Conservation (phyloP, 2,113 vertebrate genomes). For the Phrynosoma platyrhinos region DNA sequence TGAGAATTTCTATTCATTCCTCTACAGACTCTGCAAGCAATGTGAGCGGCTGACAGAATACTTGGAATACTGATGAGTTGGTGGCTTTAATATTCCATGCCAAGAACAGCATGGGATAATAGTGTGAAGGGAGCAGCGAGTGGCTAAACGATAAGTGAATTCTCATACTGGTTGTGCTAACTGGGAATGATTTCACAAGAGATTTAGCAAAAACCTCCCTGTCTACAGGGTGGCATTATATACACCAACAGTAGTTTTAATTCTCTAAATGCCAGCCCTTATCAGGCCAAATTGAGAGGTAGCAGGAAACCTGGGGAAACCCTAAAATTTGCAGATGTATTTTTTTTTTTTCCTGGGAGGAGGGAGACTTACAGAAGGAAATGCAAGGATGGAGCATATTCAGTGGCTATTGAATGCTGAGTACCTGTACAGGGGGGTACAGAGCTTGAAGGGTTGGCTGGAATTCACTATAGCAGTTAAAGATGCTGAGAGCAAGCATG, state of each 20-base stretch:
- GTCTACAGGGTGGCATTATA: neutral
- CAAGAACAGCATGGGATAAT: slow-evolving; percentile 61
- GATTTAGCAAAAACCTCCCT: slow-evolving; percentile 41
- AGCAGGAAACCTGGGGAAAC: no score
- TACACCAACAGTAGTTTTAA: neutral
- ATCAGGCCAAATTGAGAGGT: neutral
- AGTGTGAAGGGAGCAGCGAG: slow-evolving; percentile 61
- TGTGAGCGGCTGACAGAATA: slow-evolving; percentile 30
- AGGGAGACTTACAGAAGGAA: no score
- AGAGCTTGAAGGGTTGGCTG: no score
- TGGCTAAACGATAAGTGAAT: slow-evolving; percentile 72
- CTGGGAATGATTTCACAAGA: slow-evolving; percentile 53
- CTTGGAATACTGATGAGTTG: slow-evolving; percentile 65
- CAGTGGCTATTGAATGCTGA: no score
- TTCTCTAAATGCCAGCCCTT: neutral
- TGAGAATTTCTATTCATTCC: slow-evolving; percentile 60
- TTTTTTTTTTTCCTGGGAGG: no score
- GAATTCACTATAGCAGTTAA: no score
- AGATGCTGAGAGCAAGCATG: no score
- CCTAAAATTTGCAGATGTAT: no score
- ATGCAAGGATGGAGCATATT: no score
- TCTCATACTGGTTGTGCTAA: slow-evolving; percentile 61
- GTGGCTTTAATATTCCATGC: slow-evolving; percentile 64
- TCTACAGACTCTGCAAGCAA: slow-evolving; percentile 54
- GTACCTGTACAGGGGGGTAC: neutral